phyloP scores from a whole-genome alignment of 2,113 vertebrate species.

The Cairina moschata region DNA sequence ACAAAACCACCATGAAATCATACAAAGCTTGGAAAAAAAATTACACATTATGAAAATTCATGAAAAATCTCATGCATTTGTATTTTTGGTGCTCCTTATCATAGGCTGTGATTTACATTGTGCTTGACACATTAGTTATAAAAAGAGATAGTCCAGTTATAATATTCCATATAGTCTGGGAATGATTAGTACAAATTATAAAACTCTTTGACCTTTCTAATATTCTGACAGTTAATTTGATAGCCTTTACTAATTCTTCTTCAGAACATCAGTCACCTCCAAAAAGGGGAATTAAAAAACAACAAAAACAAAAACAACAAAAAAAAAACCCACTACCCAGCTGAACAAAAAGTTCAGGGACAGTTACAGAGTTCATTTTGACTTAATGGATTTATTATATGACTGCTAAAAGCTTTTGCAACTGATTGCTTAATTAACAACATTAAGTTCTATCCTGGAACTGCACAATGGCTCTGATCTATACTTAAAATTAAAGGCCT shows the following conservation, averaged over 20 bases:
- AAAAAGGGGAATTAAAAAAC: not conserved
- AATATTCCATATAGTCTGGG: not conserved
- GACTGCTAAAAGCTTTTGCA: not conserved
- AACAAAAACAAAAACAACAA: not conserved
- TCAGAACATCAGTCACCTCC: not conserved
- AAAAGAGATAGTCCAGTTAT: not conserved
- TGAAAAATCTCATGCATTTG: not conserved
- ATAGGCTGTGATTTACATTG: not conserved
- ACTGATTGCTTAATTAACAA: not conserved
- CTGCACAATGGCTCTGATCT: not conserved
- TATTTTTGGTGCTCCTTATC: not conserved
- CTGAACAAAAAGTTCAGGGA: not conserved
- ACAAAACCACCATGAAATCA: not conserved
- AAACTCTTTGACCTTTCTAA: constrained; percentile 21
- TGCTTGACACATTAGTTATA: not conserved
- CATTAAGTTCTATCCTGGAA: not conserved
- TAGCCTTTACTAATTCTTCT: not conserved
- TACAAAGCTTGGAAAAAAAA: not conserved
- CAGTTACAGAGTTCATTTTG: not conserved
- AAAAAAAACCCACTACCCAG: not conserved
- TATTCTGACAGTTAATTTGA: constrained; percentile 12
- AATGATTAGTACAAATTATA: not conserved
- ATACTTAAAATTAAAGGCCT: not conserved
- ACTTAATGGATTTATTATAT: not conserved
- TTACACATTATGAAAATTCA: not conserved